Evolutionary conservation across 1,140 invertebrate genomes (phyloP).

Genomic region (Hycleus cichorii): DNA sequence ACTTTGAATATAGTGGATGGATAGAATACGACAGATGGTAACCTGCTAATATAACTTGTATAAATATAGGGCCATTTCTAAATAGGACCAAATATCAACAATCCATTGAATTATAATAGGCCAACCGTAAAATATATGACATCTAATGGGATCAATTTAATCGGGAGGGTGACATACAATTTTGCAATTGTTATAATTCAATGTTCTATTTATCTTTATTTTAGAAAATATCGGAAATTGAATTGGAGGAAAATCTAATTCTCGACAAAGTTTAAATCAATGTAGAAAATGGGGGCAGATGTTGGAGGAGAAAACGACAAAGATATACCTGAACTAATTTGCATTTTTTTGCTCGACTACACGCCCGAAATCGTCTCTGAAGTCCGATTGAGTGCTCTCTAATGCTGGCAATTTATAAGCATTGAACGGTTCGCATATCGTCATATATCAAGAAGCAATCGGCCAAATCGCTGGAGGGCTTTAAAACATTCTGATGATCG

Average conservation of each 20-base stretch:
- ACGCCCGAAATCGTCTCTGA: constrained; percentile 24
- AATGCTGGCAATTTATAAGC: constrained; percentile 38
- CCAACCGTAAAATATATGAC: constrained; percentile 23
- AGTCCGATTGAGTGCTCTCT: constrained; percentile 25
- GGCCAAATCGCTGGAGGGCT: constrained; percentile 34
- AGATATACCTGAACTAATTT: constrained; percentile 9
- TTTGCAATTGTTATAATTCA: too few species aligned
- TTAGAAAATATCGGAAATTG: too few species aligned
- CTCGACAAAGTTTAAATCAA: too few species aligned
- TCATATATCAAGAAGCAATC: constrained; percentile 40
- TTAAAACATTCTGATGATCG: constrained; percentile 39
- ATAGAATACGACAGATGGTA: constrained; percentile 25
- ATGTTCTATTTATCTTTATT: too few species aligned
- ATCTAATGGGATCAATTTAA: constrained; percentile 20
- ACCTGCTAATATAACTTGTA: constrained; percentile 32
- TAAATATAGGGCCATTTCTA: constrained; percentile 29
- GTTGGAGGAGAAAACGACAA: too few species aligned
- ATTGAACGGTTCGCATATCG: constrained; percentile 32
- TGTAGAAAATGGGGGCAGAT: too few species aligned
- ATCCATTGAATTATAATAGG: constrained; percentile 32
- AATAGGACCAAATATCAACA: constrained; percentile 29
- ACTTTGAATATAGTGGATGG: constrained; percentile 3
- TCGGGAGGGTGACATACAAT: constrained; percentile 1
- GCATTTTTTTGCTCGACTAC: constrained; percentile 14
- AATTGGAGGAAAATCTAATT: too few species aligned